A percentile compares a stretch with the other conserved stretches of the same genome.
Evolutionary conservation across 2,888 invertebrate species (phyloP).

Genomic region (Caenorhabditis doughertyi): DNA sequence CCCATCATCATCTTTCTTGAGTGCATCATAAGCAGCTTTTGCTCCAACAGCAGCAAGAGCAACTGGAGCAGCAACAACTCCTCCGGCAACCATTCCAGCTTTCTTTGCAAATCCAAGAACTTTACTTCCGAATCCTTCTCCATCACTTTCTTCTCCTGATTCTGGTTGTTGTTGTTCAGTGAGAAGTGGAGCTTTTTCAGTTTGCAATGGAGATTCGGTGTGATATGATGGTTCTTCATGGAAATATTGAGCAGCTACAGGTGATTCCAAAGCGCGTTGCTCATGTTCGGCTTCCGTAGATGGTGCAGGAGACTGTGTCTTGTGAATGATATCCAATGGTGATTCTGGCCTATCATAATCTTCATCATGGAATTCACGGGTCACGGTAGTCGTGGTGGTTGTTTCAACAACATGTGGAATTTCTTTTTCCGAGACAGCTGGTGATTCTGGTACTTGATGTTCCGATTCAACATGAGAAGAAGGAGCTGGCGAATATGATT

Average conservation of each 20-base stretch:
- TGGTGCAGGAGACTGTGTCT: too few species aligned
- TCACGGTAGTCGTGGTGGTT: constrained; percentile 18
- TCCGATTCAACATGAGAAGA: constrained; percentile 36
- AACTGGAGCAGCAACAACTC: constrained; percentile 72
- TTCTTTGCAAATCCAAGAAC: constrained; percentile 71
- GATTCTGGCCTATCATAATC: background rate
- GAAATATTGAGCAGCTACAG: constrained; percentile 40
- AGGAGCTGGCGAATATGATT: constrained; percentile 11
- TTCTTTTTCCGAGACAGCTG: constrained; percentile 23
- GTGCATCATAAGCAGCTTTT: constrained; percentile 70
- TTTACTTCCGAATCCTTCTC: constrained; percentile 65
- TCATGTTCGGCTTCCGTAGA: too few species aligned
- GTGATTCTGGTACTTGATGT: constrained; percentile 27
- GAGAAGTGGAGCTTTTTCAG: constrained; percentile 46
- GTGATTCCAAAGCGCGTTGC: too few species aligned
- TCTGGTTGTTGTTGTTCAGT: constrained; percentile 32
- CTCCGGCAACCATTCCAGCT: constrained; percentile 74
- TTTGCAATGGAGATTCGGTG: constrained; percentile 21
- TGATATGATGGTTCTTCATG: constrained; percentile 29
- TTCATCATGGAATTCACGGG: background rate
- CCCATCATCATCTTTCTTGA: constrained; percentile 65
- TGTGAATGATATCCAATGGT: background rate
- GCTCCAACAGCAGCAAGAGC: constrained; percentile 75
- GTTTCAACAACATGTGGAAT: constrained; percentile 28
- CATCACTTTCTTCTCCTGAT: constrained; percentile 53